Conservation (phyloP, 1,140 invertebrate species). For the Tetramorium parvispinum region DNA sequence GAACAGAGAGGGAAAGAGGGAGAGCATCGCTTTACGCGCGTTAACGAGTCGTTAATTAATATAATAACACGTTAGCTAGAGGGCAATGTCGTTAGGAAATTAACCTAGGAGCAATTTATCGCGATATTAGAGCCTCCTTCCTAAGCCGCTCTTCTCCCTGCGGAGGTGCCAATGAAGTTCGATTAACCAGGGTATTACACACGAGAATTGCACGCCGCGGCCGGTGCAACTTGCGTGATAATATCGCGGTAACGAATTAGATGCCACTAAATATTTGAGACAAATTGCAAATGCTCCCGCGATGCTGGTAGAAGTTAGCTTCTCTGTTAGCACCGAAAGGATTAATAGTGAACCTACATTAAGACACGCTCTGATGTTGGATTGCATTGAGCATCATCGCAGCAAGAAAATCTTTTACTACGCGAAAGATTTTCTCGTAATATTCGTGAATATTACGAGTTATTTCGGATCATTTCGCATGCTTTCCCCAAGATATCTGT, state of each 20-base stretch:
- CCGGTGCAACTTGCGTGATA: not conserved
- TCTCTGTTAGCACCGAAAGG: not conserved
- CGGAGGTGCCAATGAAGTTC: slow-evolving; percentile 64
- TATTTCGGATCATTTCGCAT: not conserved
- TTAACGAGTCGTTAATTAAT: slow-evolving; percentile 60
- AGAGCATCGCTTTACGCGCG: slow-evolving; percentile 8
- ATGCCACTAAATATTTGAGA: slow-evolving; percentile 13
- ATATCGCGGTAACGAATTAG: slow-evolving; percentile 40
- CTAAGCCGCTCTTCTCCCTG: slow-evolving; percentile 40
- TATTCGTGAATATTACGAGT: not conserved
- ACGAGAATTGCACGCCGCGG: slow-evolving; percentile 42
- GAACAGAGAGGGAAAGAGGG: slow-evolving; percentile 1
- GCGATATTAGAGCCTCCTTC: slow-evolving; percentile 51
- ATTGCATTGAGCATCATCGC: not conserved
- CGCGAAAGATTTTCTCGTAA: not conserved
- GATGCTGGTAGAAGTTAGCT: not conserved
- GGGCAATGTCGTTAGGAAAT: slow-evolving; percentile 52
- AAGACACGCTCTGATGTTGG: not conserved
- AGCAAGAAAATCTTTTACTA: not conserved
- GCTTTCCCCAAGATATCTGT: not conserved
- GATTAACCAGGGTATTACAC: slow-evolving; percentile 60
- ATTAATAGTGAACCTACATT: not conserved
- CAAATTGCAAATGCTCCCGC: not conserved
- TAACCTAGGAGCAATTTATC: slow-evolving; percentile 63
- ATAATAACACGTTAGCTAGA: slow-evolving; percentile 47